Conservation (phyloP, 2,797 vertebrate genomes). For the Propithecus deckenii region DNA sequence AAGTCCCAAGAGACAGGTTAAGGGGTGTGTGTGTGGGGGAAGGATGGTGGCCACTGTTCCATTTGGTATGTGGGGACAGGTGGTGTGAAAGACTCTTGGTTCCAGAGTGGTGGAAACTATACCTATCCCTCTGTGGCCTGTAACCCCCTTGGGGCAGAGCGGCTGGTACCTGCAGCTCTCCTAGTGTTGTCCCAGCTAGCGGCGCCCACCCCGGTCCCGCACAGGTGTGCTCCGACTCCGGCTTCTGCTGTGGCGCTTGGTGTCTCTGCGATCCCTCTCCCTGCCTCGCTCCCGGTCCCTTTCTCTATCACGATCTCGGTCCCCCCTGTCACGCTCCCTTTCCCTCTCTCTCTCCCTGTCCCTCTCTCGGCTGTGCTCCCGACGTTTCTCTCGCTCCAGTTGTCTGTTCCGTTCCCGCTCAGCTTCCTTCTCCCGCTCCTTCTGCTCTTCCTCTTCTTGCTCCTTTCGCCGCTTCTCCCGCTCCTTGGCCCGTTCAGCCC, state of each 20-base stretch:
- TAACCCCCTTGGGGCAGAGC: conserved; percentile 45
- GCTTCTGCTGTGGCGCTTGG: conserved; percentile 87
- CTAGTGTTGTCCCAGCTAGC: conserved; percentile 74
- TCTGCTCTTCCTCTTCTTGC: conserved; percentile 87
- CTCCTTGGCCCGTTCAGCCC: conserved; percentile 91
- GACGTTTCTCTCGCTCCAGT: conserved; percentile 85
- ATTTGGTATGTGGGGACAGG: conserved; percentile 54
- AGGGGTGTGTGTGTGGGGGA: background rate
- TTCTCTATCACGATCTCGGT: conserved; percentile 82
- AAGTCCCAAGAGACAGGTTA: conserved; percentile 6
- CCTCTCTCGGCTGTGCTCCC: conserved; percentile 80
- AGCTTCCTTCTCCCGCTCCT: conserved; percentile 86
- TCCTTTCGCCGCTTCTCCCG: conserved; percentile 90
- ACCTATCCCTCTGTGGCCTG: conserved; percentile 71
- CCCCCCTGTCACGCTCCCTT: conserved; percentile 63
- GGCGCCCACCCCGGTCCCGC: conserved; percentile 89
- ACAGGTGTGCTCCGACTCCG: conserved; percentile 91
- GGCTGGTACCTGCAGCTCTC: conserved; percentile 74
- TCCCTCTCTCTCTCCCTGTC: conserved; percentile 79
- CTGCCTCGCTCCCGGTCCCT: conserved; percentile 77
- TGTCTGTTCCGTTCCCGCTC: conserved; percentile 86
- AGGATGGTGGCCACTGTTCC: conserved; percentile 58
- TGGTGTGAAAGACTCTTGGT: conserved; percentile 62
- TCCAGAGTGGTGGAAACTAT: conserved; percentile 62
- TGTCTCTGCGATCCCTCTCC: conserved; percentile 81